These are phyloP conservation scores for Ypsolopha scabrella DNA, from an alignment of 2,888 invertebrate species.

Conservation along the genomic window DNA sequence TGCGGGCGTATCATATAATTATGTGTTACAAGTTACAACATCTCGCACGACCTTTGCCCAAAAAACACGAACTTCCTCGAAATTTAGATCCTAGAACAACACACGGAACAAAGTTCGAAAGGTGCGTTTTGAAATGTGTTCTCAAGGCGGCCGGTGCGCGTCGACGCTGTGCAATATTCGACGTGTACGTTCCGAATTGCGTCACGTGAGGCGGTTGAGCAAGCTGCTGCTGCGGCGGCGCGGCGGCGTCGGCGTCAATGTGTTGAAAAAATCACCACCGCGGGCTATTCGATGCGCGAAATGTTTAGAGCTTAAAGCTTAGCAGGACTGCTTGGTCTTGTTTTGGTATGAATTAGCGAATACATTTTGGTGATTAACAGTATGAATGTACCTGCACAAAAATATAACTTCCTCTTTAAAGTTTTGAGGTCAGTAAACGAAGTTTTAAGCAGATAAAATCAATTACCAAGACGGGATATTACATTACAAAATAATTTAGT, in stretches of 20 bases:
- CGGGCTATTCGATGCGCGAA: neutral
- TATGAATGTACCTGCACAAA: too few species aligned
- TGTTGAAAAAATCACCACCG: neutral
- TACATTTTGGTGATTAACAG: too few species aligned
- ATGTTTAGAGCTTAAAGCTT: too few species aligned
- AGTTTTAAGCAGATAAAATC: too few species aligned
- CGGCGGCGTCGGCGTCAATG: neutral
- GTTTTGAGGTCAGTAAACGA: too few species aligned
- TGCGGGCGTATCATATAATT: too few species aligned
- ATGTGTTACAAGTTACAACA: neutral
- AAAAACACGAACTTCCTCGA: neutral
- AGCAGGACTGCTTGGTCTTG: too few species aligned
- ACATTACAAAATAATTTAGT: too few species aligned
- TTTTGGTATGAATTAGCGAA: too few species aligned
- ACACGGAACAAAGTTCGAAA: constrained; percentile 23
- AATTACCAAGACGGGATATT: too few species aligned
- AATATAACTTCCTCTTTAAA: too few species aligned
- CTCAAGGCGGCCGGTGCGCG: constrained; percentile 19
- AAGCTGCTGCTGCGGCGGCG: constrained; percentile 15
- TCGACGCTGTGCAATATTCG: constrained; percentile 3
- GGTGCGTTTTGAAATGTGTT: constrained; percentile 16
- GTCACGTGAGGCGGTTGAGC: constrained; percentile 29
- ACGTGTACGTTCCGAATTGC: constrained; percentile 15
- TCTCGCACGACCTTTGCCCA: neutral
- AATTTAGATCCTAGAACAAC: neutral